Conservation (phyloP, 2,797 vertebrate species). For the Pseudochirops cupreus region DNA sequence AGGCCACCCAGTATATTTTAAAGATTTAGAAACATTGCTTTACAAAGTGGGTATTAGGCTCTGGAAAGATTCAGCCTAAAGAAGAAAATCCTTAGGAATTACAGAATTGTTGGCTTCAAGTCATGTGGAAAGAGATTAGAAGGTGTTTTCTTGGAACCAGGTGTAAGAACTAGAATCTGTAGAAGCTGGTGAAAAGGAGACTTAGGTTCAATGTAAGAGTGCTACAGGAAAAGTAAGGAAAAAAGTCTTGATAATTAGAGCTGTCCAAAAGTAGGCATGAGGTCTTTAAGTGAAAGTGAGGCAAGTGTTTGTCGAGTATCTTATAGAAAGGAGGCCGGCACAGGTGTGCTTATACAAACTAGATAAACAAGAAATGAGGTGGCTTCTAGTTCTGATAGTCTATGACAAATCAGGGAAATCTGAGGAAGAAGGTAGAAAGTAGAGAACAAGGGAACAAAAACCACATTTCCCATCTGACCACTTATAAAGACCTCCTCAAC, state of each 20-base stretch:
- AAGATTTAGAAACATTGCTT: neutral
- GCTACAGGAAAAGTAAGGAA: neutral
- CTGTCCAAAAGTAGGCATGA: neutral
- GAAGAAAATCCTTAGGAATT: neutral
- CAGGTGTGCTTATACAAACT: neutral
- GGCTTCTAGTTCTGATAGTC: neutral
- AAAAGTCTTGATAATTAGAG: neutral
- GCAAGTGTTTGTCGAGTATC: neutral
- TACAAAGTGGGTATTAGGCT: neutral
- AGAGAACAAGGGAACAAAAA: constrained; percentile 28
- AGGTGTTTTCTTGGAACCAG: neutral
- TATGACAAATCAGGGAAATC: neutral
- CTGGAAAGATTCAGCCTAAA: neutral
- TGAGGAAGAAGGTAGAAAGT: neutral
- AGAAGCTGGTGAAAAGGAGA: neutral
- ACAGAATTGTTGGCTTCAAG: neutral
- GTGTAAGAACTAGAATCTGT: neutral
- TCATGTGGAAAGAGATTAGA: neutral
- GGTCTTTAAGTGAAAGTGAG: neutral
- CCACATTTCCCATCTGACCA: neutral
- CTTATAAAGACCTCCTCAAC: neutral
- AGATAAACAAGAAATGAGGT: neutral
- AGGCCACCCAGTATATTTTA: neutral
- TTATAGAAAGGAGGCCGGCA: neutral
- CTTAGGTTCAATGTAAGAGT: neutral